Percentiles rank a stretch among this genome's conserved stretches.
These are phyloP conservation scores for Aplysia californica DNA, from an alignment of 1,140 invertebrate species.

Conservation along the genomic window DNA sequence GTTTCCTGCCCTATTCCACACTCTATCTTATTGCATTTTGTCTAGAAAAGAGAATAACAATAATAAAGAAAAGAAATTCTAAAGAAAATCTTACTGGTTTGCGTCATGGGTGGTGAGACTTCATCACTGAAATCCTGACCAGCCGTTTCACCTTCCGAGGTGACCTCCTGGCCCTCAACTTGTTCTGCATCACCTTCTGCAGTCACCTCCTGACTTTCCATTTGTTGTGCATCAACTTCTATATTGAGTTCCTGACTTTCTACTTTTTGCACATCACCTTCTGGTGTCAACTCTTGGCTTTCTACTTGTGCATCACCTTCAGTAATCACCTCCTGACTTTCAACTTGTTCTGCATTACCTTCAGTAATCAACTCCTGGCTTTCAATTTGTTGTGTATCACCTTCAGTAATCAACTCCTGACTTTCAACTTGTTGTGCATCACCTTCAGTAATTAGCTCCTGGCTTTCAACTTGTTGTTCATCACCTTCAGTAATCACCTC, in stretches of 20 bases:
- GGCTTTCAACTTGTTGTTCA: conserved; percentile 15
- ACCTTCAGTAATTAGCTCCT: not conserved
- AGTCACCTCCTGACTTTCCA: not conserved
- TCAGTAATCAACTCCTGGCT: not conserved
- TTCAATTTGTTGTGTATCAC: not conserved
- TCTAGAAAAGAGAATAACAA: no score
- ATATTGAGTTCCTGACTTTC: not conserved
- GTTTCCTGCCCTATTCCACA: no score
- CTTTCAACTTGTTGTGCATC: conserved; percentile 18
- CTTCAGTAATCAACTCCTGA: not conserved
- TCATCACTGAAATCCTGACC: no score
- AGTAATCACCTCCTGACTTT: not conserved
- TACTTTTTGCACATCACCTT: conserved; percentile 22
- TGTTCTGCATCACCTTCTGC: conserved; percentile 5
- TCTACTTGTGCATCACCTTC: not conserved
- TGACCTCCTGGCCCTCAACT: not conserved
- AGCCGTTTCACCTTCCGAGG: not conserved
- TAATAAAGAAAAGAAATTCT: no score
- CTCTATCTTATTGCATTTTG: no score
- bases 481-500: not conserved
- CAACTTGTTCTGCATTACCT: conserved; percentile 11
- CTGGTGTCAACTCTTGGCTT: not conserved
- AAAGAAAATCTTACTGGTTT: no score
- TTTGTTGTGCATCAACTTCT: not conserved
- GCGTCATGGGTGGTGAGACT: no score